Conservation (phyloP, 1,140 invertebrate genomes). For the Zelostemma sp. region DNA sequence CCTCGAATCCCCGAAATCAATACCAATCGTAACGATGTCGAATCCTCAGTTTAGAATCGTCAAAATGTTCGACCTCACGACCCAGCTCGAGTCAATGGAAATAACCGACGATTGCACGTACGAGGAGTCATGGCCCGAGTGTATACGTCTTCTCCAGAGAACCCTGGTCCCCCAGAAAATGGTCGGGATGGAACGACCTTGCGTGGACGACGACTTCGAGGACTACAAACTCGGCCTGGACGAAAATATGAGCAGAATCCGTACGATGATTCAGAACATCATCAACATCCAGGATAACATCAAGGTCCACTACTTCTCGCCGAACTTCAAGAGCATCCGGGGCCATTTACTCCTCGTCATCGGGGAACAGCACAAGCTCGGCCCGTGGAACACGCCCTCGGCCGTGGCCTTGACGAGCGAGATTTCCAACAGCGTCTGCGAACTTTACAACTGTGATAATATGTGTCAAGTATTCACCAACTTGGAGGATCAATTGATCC, state of each 20-base stretch:
- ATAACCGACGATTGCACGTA: slow-evolving; percentile 19
- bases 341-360: slow-evolving; percentile 59
- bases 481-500: slow-evolving; percentile 41
- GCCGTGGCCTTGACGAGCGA: slow-evolving; percentile 43
- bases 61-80: slow-evolving; percentile 8
- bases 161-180: slow-evolving; percentile 50
- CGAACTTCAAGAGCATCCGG: slow-evolving; percentile 35
- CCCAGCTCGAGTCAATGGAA: slow-evolving; percentile 25
- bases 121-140: slow-evolving; percentile 48
- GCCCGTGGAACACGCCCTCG: slow-evolving; percentile 58
- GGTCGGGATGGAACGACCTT: slow-evolving; percentile 47
- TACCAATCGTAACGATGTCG: too few species aligned
- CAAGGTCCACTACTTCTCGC: slow-evolving; percentile 13
- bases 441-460: slow-evolving; percentile 44
- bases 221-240: slow-evolving; percentile 52
- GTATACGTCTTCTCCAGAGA: slow-evolving; percentile 43
- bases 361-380: slow-evolving; percentile 61
- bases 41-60: too few species aligned
- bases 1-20: too few species aligned
- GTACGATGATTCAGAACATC: slow-evolving; percentile 44
- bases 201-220: slow-evolving; percentile 58
- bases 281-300: slow-evolving; percentile 22
- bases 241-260: slow-evolving; percentile 53
- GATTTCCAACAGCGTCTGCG: slow-evolving; percentile 45
- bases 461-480: slow-evolving; percentile 50